Percentiles rank a stretch among this genome's conserved stretches.
These are phyloP conservation scores for Channa argus DNA, from an alignment of 2,113 vertebrate species.

Conservation along the genomic window DNA sequence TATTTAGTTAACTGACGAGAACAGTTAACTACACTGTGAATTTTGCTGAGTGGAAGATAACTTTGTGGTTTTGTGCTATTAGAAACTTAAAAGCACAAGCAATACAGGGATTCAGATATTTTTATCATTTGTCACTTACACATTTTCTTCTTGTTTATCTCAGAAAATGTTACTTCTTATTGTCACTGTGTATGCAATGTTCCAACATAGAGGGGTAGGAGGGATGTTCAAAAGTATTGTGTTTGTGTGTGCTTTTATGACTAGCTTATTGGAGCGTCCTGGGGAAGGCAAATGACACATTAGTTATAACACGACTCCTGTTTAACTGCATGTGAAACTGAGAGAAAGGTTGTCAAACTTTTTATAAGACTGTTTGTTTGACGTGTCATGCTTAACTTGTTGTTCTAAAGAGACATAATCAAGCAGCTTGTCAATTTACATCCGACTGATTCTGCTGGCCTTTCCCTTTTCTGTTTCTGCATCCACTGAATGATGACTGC, in stretches of 20 bases:
- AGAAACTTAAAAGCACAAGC: background rate
- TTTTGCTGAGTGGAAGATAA: conserved; percentile 29
- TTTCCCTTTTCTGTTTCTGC: background rate
- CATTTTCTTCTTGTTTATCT: background rate
- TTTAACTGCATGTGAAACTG: conserved; percentile 19
- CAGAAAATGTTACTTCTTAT: background rate
- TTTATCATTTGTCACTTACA: background rate
- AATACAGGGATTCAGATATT: background rate
- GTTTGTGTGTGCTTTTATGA: conserved; percentile 38
- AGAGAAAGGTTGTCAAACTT: background rate
- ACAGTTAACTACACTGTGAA: conserved; percentile 30
- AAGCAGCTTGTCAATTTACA: background rate
- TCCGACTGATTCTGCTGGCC: conserved; percentile 3
- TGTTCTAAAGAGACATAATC: background rate
- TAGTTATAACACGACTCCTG: conserved; percentile 44
- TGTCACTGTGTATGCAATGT: conserved; percentile 3
- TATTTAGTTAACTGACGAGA: conserved; percentile 14
- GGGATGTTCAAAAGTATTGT: conserved; percentile 31
- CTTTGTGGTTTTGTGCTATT: background rate
- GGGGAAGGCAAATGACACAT: conserved; percentile 30
- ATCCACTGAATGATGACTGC: conserved; percentile 8
- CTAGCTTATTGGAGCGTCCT: conserved; percentile 43
- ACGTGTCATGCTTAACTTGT: background rate
- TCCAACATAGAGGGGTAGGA: conserved; percentile 2
- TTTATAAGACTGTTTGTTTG: background rate